phyloP scores from a whole-genome alignment of 2,888 invertebrate genomes.

The Thera britannica region DNA sequence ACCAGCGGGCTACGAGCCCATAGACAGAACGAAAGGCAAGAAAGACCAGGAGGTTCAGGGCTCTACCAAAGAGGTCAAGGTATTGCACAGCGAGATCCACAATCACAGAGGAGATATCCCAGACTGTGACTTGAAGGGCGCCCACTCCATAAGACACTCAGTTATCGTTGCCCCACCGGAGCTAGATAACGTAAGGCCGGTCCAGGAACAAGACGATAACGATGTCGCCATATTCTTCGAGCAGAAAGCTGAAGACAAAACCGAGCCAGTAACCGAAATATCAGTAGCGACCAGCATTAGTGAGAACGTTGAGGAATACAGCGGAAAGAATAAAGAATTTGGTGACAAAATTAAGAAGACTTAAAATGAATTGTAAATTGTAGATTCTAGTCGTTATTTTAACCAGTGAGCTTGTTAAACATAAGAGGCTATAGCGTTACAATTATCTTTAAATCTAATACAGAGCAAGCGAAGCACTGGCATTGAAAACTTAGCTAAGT shows the following conservation, averaged over 20 bases:
- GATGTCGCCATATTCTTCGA: conserved; percentile 86
- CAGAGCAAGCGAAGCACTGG: too few relatives aligned
- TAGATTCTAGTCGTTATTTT: conserved; percentile 59
- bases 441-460: not conserved
- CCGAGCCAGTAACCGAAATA: conserved; percentile 74
- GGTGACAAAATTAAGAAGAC: conserved; percentile 65
- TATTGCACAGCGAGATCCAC: conserved; percentile 52
- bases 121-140: conserved; percentile 74
- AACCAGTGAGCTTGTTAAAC: conserved; percentile 46
- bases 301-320: conserved; percentile 57
- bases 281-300: conserved; percentile 79
- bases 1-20: conserved; percentile 75
- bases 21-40: conserved; percentile 64
- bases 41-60: conserved; percentile 63
- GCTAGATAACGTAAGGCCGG: conserved; percentile 54
- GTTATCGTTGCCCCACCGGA: conserved; percentile 71
- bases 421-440: conserved; percentile 3
- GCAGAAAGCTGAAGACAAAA: conserved; percentile 45
- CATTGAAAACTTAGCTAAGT: not conserved
- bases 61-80: conserved; percentile 51
- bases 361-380: conserved; percentile 43
- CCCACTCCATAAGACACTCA: conserved; percentile 73
- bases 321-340: conserved; percentile 46
- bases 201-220: conserved; percentile 80
- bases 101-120: conserved; percentile 59